phyloP scores from a whole-genome alignment of 2,113 vertebrate genomes.

The Sterna hirundo region DNA sequence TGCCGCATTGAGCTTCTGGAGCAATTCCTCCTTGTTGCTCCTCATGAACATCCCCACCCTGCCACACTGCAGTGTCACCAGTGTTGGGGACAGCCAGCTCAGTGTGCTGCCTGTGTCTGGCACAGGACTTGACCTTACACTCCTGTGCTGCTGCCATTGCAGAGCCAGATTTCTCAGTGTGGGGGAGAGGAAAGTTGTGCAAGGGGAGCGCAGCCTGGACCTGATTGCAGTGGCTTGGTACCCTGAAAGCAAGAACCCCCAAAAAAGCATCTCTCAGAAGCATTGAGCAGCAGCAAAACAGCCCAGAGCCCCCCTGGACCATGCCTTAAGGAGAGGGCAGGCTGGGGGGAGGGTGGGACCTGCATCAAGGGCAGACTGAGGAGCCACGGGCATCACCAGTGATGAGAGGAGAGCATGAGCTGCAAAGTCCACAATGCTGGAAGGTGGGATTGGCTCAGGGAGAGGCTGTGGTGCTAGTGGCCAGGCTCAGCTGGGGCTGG shows the following conservation, averaged over 20 bases:
- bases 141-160: not conserved
- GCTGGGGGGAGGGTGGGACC: not conserved
- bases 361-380: not conserved
- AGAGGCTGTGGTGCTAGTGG: not conserved
- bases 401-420: not conserved
- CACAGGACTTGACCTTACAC: not conserved
- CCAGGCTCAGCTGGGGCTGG: not conserved
- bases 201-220: not conserved
- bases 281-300: not conserved
- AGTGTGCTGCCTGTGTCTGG: not conserved
- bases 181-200: not conserved
- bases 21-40: not conserved
- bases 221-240: not conserved
- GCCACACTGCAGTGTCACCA: not conserved
- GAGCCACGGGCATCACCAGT: not conserved
- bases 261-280: not conserved
- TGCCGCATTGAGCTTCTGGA: not conserved
- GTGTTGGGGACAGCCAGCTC: not conserved
- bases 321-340: not conserved
- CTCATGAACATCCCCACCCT: accelerated
- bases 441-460: not conserved
- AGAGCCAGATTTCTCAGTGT: not conserved
- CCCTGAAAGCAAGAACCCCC: not conserved
- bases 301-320: not conserved
- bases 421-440: not conserved